These are phyloP conservation scores for Poecilobothrus nobilitatus DNA, from an alignment of 2,888 invertebrate genomes.

Conservation along the genomic window DNA sequence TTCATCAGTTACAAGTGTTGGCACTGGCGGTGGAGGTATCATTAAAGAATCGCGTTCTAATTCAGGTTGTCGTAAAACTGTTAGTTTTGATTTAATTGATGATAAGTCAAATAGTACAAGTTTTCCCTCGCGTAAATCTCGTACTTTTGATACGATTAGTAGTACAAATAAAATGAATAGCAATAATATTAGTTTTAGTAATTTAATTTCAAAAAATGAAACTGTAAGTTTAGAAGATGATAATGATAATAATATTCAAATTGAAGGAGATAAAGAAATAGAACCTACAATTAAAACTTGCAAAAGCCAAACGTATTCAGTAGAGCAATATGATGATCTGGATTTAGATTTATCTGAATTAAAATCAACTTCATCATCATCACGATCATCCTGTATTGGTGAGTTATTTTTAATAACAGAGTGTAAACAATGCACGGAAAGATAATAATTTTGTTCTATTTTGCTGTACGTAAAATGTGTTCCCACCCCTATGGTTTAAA, in stretches of 20 bases:
- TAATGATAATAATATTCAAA: slow-evolving; percentile 12
- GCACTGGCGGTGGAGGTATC: slow-evolving; percentile 25
- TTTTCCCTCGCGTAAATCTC: slow-evolving; percentile 32
- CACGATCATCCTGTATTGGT: background rate
- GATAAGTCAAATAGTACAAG: slow-evolving; percentile 13
- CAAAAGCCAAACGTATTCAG: background rate
- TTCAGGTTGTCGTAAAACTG: slow-evolving; percentile 38
- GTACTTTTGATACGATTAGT: slow-evolving; percentile 38
- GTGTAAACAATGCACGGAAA: slow-evolving; percentile 2
- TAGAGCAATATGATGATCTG: background rate
- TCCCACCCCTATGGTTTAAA: background rate
- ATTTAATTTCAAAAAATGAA: slow-evolving; percentile 25
- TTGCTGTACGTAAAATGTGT: background rate
- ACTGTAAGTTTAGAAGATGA: slow-evolving; percentile 28
- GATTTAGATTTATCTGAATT: slow-evolving; percentile 8
- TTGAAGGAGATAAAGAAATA: slow-evolving; percentile 24
- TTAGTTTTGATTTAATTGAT: slow-evolving; percentile 40
- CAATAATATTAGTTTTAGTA: slow-evolving; percentile 16
- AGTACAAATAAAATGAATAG: slow-evolving; percentile 16
- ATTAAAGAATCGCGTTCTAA: slow-evolving; percentile 26
- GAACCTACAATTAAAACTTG: slow-evolving; percentile 28
- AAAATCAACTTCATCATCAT: background rate
- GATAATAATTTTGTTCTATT: slow-evolving; percentile 4
- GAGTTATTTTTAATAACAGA: slow-evolving; percentile 1
- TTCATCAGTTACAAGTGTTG: background rate